Conservation (phyloP, 2,797 vertebrate species). For the Ammospiza maritima region DNA sequence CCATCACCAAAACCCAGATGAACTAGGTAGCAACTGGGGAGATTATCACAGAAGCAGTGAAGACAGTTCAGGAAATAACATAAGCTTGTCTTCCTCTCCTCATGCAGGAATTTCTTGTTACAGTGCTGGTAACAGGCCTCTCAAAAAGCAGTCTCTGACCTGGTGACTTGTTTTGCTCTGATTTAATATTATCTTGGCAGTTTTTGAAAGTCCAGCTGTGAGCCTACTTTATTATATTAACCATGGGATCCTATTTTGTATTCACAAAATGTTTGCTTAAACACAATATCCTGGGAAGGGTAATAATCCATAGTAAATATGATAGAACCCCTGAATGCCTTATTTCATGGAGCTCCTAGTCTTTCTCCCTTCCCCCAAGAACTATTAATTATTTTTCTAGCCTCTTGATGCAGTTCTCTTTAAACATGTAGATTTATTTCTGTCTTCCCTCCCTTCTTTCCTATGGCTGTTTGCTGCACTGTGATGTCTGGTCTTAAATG, state of each 20-base stretch:
- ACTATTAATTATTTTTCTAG: conserved; percentile 24
- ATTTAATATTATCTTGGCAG: conserved; percentile 9
- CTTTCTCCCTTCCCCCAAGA: neutral
- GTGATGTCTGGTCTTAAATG: neutral
- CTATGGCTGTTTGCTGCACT: neutral
- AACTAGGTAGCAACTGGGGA: neutral
- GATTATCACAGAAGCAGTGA: neutral
- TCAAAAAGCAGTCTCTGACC: neutral
- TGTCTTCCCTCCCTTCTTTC: neutral
- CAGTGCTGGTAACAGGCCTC: neutral
- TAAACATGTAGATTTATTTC: conserved; percentile 24
- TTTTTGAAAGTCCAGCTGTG: conserved; percentile 3
- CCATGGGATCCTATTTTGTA: neutral
- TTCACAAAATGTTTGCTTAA: conserved; percentile 29
- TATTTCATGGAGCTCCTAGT: neutral
- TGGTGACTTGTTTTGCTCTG: neutral
- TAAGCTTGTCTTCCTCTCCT: neutral
- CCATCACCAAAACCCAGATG: neutral
- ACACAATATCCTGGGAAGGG: conserved; percentile 13
- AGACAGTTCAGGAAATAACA: neutral
- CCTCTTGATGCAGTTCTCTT: neutral
- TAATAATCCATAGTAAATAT: conserved; percentile 31
- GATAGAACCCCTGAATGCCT: neutral
- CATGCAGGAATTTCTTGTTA: neutral
- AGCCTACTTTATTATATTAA: conserved; percentile 14